Evolutionary conservation across 1,140 invertebrate genomes (phyloP).

Genomic region (Drosophila pruinosa): DNA sequence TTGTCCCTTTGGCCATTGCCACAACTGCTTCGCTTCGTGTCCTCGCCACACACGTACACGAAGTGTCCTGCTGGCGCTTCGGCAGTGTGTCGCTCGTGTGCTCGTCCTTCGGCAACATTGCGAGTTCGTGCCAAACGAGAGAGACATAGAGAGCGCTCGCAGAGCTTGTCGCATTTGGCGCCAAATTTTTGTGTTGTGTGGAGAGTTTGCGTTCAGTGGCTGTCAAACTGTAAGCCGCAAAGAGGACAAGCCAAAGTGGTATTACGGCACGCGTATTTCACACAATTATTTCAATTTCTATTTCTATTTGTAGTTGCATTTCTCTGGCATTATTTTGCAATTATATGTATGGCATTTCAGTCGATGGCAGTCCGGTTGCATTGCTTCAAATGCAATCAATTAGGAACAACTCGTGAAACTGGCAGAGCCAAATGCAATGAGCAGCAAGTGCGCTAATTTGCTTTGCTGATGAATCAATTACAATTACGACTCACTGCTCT

Average conservation of each 20-base stretch:
- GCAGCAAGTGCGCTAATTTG: conserved; percentile 44
- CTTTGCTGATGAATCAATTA: conserved; percentile 55
- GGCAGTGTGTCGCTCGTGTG: conserved; percentile 14
- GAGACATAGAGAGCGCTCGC: background rate
- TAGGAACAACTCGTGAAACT: conserved; percentile 19
- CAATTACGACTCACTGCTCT: conserved; percentile 37
- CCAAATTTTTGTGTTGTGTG: conserved; percentile 57
- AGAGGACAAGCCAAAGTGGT: background rate
- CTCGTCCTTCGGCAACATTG: conserved; percentile 35
- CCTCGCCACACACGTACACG: conserved; percentile 6
- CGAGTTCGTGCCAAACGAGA: background rate
- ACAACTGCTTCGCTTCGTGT: conserved; percentile 37
- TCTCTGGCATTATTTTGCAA: background rate
- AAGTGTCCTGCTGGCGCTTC: background rate
- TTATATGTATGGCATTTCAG: background rate
- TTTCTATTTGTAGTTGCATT: background rate
- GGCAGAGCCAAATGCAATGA: conserved; percentile 21
- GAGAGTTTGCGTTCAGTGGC: conserved; percentile 53
- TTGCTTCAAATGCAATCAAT: conserved; percentile 26
- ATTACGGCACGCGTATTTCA: background rate
- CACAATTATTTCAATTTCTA: background rate
- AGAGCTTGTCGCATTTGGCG: conserved; percentile 52
- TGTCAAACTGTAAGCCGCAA: conserved; percentile 58
- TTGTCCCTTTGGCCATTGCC: conserved; percentile 34
- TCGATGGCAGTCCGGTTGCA: conserved; percentile 5